phyloP scores from a whole-genome alignment of 2,888 invertebrate species.

The Cylloceria caligata region DNA sequence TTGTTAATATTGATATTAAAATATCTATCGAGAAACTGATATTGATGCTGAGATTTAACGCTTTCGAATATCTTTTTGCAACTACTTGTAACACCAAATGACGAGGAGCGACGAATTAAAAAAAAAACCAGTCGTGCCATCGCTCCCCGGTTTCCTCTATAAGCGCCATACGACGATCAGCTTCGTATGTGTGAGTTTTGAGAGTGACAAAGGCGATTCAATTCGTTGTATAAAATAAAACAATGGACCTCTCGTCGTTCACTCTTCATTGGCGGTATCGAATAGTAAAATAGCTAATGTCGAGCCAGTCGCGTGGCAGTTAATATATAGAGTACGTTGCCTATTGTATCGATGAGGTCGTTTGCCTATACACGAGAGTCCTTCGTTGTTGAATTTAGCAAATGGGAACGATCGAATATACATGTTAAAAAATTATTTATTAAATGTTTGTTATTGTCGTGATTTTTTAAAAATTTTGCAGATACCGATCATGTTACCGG shows the following conservation, averaged over 20 bases:
- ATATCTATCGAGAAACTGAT: not conserved
- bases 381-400: not conserved
- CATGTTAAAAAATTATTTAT: not conserved
- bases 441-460: not conserved
- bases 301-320: conserved; percentile 26
- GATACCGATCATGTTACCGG: conserved; percentile 90
- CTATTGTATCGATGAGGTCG: conserved; percentile 25
- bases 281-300: conserved; percentile 12
- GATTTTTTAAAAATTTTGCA: conserved; percentile 83
- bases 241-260: conserved; percentile 57
- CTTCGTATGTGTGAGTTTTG: conserved; percentile 8
- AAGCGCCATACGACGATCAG: conserved; percentile 13
- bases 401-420: conserved; percentile 20
- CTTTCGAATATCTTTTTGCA: not conserved
- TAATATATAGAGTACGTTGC: conserved; percentile 25
- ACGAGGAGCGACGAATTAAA: not conserved
- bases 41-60: not conserved
- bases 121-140: not conserved
- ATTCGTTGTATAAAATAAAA: conserved; percentile 53
- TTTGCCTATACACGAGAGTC: conserved; percentile 18
- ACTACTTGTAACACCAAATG: not conserved
- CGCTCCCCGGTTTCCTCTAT: not conserved
- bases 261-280: conserved; percentile 33
- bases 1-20: not conserved
- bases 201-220: conserved; percentile 50